phyloP scores from a whole-genome alignment of 2,113 vertebrate genomes.

The Urocolius indicus region DNA sequence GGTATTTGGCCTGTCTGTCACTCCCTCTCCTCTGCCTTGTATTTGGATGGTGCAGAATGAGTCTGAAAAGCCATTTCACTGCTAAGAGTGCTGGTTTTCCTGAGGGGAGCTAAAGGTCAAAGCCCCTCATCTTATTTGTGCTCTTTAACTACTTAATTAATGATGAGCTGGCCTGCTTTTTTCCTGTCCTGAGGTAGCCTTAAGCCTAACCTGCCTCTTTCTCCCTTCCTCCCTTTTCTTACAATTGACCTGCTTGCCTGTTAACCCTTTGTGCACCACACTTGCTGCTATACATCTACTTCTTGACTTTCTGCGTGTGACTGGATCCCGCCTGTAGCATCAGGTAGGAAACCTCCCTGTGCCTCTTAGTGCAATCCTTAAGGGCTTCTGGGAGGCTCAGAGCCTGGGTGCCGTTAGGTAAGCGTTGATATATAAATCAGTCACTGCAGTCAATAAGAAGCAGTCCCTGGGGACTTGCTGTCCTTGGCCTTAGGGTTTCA shows the following conservation, averaged over 20 bases:
- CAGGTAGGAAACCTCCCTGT: conserved; percentile 73
- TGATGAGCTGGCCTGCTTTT: conserved; percentile 34
- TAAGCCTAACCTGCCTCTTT: conserved; percentile 64
- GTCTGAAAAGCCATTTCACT: background rate
- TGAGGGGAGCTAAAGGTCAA: background rate
- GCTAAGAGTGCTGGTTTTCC: background rate
- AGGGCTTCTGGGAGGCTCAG: background rate
- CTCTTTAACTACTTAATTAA: conserved; percentile 14
- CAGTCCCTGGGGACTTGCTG: background rate
- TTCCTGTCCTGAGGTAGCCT: conserved; percentile 38
- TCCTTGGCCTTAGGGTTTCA: background rate
- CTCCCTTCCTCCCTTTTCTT: conserved; percentile 56
- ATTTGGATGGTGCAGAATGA: background rate
- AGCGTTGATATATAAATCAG: background rate
- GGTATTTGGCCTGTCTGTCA: background rate
- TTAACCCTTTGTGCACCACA: conserved; percentile 60
- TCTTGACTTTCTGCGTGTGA: conserved; percentile 63
- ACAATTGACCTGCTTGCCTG: conserved; percentile 70
- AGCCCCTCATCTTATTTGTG: conserved; percentile 13
- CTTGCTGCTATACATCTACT: conserved; percentile 51
- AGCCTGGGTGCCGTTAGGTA: background rate
- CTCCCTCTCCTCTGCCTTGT: background rate
- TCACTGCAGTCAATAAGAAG: background rate
- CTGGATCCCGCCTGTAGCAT: conserved; percentile 72
- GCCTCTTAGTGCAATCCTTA: background rate